Evolutionary conservation across 2,797 vertebrate species (phyloP).

Genomic region (Gymnothorax reevesii): DNA sequence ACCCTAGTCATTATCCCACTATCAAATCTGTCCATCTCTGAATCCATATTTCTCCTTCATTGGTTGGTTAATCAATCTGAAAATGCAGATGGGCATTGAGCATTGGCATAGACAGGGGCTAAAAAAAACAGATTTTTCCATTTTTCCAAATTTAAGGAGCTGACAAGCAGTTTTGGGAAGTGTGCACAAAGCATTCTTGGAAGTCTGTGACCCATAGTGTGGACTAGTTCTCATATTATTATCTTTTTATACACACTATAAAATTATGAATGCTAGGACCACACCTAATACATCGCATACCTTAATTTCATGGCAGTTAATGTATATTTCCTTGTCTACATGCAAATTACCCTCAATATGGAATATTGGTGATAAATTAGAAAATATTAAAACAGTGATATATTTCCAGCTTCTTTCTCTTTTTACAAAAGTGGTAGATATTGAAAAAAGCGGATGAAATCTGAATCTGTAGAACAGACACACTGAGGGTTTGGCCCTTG

Average conservation of each 20-base stretch:
- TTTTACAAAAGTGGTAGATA: neutral
- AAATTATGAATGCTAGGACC: neutral
- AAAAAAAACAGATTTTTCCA: too few relatives aligned
- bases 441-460: neutral
- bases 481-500: neutral
- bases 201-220: too few relatives aligned
- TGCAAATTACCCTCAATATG: neutral
- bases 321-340: neutral
- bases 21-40: too few relatives aligned
- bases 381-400: neutral
- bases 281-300: neutral
- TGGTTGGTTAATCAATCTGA: too few relatives aligned
- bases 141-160: too few relatives aligned
- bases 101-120: too few relatives aligned
- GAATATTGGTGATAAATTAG: neutral
- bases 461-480: neutral
- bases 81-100: too few relatives aligned
- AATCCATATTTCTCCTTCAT: too few relatives aligned
- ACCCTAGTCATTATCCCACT: neutral
- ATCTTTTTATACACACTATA: neutral
- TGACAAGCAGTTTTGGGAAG: too few relatives aligned
- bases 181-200: too few relatives aligned
- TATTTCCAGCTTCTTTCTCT: neutral
- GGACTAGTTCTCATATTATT: neutral
- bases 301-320: neutral